Conservation (phyloP, 2,113 vertebrate species). For the Taurulus bubalis region DNA sequence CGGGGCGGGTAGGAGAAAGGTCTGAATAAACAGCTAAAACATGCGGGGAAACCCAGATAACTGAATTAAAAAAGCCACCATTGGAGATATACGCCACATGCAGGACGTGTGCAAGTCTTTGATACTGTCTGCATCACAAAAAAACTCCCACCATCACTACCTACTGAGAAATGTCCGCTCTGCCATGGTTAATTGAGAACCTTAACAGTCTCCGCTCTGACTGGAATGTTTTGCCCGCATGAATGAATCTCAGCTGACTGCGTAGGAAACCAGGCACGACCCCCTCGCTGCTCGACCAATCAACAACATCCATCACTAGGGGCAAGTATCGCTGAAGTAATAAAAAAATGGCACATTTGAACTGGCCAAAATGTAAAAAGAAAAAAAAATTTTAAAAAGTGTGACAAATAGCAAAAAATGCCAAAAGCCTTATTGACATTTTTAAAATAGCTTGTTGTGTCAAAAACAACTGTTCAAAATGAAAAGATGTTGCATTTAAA, state of each 20-base stretch:
- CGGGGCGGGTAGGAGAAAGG: background rate
- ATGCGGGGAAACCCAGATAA: constrained; percentile 12
- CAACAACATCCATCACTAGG: background rate
- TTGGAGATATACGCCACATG: background rate
- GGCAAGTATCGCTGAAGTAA: background rate
- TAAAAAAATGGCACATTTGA: background rate
- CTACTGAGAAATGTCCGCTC: background rate
- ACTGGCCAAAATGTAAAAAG: background rate
- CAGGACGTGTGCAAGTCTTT: background rate
- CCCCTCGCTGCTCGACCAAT: background rate
- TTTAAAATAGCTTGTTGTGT: background rate
- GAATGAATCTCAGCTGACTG: constrained; percentile 61
- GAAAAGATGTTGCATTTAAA: background rate
- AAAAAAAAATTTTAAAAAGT: too few relatives aligned
- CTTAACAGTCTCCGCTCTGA: constrained; percentile 13
- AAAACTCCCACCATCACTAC: background rate
- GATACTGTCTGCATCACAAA: background rate
- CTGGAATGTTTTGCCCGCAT: constrained; percentile 43
- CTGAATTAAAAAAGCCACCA: constrained; percentile 17
- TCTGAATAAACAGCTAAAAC: constrained; percentile 2
- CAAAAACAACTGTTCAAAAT: background rate
- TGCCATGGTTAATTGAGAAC: constrained; percentile 21
- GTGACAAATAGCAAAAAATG: background rate
- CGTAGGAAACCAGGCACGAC: constrained; percentile 12
- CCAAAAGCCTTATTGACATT: background rate